Evolutionary conservation across 2,888 invertebrate species (phyloP), one percentile per base, ranked within the genome.

Genomic region (Agrotis segetum): DNA sequence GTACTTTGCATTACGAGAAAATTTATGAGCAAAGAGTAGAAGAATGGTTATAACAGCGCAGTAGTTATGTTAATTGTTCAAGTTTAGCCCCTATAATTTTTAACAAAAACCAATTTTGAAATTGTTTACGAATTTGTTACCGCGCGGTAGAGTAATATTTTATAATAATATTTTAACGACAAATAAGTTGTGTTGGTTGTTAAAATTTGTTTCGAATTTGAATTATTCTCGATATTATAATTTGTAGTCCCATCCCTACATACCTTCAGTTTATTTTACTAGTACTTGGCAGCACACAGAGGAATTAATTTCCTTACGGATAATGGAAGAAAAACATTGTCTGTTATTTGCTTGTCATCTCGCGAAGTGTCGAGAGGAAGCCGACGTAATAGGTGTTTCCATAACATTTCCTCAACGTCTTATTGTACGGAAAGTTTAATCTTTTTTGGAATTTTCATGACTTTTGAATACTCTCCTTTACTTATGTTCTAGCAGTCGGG

Each of bases 321-420:
- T 79, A 80, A 79, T 79, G 80, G 66, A 80, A 79, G 47, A 68
- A 79, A 80, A 79, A 79, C 76, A 79, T 68, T 49, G 67, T 14
- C 21, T 68, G 79, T 56, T 79, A 75, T 80, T 76, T 80, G 76
- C 59, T 71, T 79, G 71, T 69, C 71, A 76, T 71, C 76, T 62
- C 46, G 59, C 24, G 47, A 53, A 69, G 67, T 49, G 49, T 56
- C 61, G 21, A 64, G 34, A 71, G 64, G 64, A 67, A 53, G 50
- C 61, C 61, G 50, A 61, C 62, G 62, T 73, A 73, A 79, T 68
- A 77, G 65, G 74, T 63, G 80, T 74, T 66, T 52, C 19, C 55
- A 66, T 68, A 80, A 71, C 67, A 79, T 55, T 59, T 24, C 19
- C 52, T 50, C 40, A 50, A 49, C 2, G 29, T 21, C 19, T n/a